Conservation (phyloP, 2,888 invertebrate genomes). For the Charanyca ferruginea region DNA sequence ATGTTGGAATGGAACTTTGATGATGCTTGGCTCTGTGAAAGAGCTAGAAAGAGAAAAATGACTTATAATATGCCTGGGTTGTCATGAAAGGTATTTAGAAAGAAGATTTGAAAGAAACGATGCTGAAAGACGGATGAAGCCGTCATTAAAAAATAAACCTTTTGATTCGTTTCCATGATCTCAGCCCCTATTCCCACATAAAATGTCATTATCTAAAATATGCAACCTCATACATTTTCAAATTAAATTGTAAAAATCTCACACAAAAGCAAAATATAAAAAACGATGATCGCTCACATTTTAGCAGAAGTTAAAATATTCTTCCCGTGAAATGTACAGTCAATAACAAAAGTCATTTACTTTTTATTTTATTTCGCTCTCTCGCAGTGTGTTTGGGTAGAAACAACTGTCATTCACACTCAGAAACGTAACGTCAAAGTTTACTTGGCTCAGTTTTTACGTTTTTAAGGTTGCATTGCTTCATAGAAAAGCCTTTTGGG, state of each 20-base stretch:
- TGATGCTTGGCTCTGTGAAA: no score
- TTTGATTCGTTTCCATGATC: no score
- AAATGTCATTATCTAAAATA: background rate
- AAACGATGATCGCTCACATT: constrained; percentile 13
- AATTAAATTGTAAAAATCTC: constrained; percentile 6
- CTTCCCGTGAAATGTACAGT: constrained; percentile 44
- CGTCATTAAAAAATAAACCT: no score
- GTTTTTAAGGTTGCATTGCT: constrained; percentile 30
- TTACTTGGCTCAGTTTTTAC: constrained; percentile 51
- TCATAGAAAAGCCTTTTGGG: constrained; percentile 36
- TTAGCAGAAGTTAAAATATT: constrained; percentile 38
- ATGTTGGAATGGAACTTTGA: no score
- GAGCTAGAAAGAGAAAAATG: no score
- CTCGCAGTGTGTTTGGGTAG: constrained; percentile 35
- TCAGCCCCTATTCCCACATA: background rate
- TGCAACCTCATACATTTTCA: background rate
- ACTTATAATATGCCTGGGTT: no score
- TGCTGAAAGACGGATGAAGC: no score
- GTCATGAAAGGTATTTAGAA: no score
- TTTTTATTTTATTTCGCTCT: constrained; percentile 54
- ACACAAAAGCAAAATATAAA: constrained; percentile 23
- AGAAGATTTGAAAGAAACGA: no score
- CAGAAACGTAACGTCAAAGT: constrained; percentile 50
- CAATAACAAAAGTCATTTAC: constrained; percentile 60
- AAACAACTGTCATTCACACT: constrained; percentile 62